Conservation (phyloP, 1,140 invertebrate species). For the Conus ventricosus region DNA sequence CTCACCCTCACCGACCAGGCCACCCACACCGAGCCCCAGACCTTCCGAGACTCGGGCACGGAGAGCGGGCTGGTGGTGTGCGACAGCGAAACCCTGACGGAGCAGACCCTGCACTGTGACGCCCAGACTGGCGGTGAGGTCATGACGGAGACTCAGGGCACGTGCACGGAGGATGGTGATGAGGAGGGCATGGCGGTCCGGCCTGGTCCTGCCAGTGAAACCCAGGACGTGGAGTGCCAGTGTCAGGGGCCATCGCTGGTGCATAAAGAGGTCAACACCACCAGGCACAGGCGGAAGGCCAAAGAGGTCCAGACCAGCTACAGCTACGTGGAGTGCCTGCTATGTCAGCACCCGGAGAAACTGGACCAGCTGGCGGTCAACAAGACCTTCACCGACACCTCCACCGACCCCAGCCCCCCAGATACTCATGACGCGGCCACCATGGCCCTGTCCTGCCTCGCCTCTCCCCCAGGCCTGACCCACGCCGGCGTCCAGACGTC, state of each 20-base stretch:
- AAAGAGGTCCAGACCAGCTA: constrained; percentile 41
- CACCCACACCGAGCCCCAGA: constrained; percentile 61
- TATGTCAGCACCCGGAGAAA: constrained; percentile 35
- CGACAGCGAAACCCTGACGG: constrained; percentile 68
- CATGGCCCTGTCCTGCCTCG: constrained; percentile 61
- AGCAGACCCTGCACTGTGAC: constrained; percentile 53
- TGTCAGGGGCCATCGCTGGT: neutral
- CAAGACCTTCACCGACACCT: constrained; percentile 42
- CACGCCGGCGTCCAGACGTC: constrained; percentile 59
- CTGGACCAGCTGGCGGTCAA: neutral
- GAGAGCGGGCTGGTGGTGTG: constrained; percentile 57
- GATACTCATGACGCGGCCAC: constrained; percentile 60
- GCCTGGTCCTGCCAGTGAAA: neutral
- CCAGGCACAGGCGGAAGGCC: constrained; percentile 21
- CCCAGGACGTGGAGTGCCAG: constrained; percentile 24
- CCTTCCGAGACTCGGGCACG: constrained; percentile 54
- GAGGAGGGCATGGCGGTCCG: constrained; percentile 26
- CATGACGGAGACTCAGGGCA: constrained; percentile 52
- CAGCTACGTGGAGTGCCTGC: constrained; percentile 32
- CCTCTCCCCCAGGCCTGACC: constrained; percentile 34
- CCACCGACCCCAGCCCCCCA: constrained; percentile 46
- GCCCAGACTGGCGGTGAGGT: constrained; percentile 63
- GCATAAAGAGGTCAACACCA: constrained; percentile 30
- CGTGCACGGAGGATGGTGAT: constrained; percentile 49
- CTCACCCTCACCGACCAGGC: constrained; percentile 60